phyloP scores from a whole-genome alignment of 2,888 invertebrate species.

The Cheilosia impressa region DNA sequence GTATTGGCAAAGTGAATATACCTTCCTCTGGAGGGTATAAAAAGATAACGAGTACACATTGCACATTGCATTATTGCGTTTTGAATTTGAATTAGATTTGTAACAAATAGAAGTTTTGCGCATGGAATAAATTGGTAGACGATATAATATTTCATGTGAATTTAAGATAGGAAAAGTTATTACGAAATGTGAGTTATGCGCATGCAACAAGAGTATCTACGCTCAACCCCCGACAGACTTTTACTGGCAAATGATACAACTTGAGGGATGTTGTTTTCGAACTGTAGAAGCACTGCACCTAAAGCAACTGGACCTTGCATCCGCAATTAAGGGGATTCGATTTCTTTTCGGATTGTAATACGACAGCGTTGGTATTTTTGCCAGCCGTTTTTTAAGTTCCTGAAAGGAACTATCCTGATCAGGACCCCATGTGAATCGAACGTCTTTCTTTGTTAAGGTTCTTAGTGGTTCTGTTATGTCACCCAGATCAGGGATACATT shows the following conservation, averaged over 20 bases:
- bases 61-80: too few species aligned
- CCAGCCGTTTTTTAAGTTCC: not conserved
- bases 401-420: constrained; percentile 54
- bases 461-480: constrained; percentile 62
- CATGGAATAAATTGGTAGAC: too few species aligned
- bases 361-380: constrained; percentile 13
- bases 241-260: constrained; percentile 81
- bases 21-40: too few species aligned
- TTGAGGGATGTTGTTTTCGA: constrained; percentile 72
- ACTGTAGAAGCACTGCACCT: constrained; percentile 9
- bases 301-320: constrained; percentile 38
- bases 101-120: too few species aligned
- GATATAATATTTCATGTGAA: too few species aligned
- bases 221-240: constrained; percentile 79
- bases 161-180: too few species aligned
- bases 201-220: too few species aligned
- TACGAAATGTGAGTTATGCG: too few species aligned
- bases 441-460: constrained; percentile 44
- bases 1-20: too few species aligned
- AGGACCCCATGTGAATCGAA: constrained; percentile 59
- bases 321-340: constrained; percentile 13
- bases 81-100: too few species aligned
- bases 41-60: too few species aligned
- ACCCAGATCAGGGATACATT: constrained; percentile 65
- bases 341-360: constrained; percentile 28